Conservation (phyloP, 2,888 invertebrate genomes). For the Pristionchus fissidentatus region DNA sequence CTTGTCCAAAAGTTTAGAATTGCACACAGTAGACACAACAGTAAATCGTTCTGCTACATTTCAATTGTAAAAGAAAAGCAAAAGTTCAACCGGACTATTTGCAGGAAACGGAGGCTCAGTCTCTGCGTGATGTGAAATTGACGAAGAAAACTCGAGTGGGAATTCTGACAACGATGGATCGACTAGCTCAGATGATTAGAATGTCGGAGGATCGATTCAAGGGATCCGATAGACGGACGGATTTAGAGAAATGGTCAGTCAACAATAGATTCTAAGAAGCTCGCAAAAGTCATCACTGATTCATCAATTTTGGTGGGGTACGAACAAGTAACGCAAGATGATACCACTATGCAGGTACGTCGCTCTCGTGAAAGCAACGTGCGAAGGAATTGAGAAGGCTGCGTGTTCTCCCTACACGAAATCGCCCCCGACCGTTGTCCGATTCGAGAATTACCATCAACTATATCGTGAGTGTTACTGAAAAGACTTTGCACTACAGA, state of each 20-base stretch:
- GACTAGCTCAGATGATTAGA: slow-evolving; percentile 81
- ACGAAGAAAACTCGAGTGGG: slow-evolving; percentile 69
- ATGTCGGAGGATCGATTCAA: slow-evolving; percentile 90
- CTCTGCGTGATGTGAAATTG: slow-evolving; percentile 60
- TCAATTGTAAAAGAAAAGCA: background rate
- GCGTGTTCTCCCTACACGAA: slow-evolving; percentile 87
- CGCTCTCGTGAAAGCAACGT: slow-evolving; percentile 81
- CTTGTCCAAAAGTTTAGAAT: background rate
- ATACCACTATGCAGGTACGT: slow-evolving; percentile 56
- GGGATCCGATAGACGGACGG: slow-evolving; percentile 88
- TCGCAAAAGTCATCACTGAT: background rate
- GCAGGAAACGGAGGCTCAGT: slow-evolving; percentile 60
- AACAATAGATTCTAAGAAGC: background rate
- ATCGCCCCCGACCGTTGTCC: slow-evolving; percentile 91
- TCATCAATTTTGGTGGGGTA: background rate
- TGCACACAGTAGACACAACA: background rate
- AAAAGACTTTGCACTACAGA: too few species aligned
- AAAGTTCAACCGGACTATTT: background rate
- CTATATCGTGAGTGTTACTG: slow-evolving; percentile 81
- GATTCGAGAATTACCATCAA: slow-evolving; percentile 96
- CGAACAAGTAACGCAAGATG: background rate
- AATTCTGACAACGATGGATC: slow-evolving; percentile 67
- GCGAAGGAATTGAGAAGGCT: slow-evolving; percentile 86
- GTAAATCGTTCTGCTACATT: background rate
- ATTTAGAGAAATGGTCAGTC: slow-evolving; percentile 89